Base-by-base conservation (phyloP, 1,140 invertebrate genomes). In the Leucophenga varia region DNA sequence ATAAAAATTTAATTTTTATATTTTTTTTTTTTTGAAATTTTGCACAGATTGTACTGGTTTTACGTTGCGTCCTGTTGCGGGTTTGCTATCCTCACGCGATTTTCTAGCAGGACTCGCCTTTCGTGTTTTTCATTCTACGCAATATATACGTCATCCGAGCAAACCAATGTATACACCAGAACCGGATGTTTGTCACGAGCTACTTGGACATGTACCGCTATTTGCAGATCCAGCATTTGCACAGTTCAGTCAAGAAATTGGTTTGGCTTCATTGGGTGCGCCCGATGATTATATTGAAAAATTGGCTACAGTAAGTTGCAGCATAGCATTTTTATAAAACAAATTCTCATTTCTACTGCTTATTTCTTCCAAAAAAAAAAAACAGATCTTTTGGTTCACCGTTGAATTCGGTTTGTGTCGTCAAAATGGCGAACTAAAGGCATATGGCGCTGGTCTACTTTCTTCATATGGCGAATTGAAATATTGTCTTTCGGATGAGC, bases 241-340 rank as follows among this genome's bases (percentile, higher is more conserved):
- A 0, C 92, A 95, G 73, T 99, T 99, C 75, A 97, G 95, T 1
- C 97, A 99, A 76, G 94, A 97, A 78, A 97, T 99, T 46, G 96
- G 96, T 7, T 75, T 94, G 5, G 91, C 91, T 1, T 98, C 95
- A 0, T 81, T 99, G 0, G 97, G 97, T 7, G 95, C 95, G 2
- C 92, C 95, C 1, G 97, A 99, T 76, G 95, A 98, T 43, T 96
- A 88, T 69, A 89, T 99, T 45, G 90, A 98, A 69, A 97, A 97
- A 80, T 79, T 99, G 1, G 95, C 97, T 3, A 97, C 96, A 49
- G 95, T 97, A 78, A 82, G 80, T n/a, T n/a, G n/a, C n/a, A n/a
- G n/a, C n/a, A n/a, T n/a, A n/a, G n/a, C n/a, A n/a, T n/a, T n/a
- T n/a, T n/a, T n/a, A n/a, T n/a, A n/a, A n/a, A n/a, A n/a, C n/a